phyloP scores from a whole-genome alignment of 2,888 invertebrate species.

The Apodemia duryi region DNA sequence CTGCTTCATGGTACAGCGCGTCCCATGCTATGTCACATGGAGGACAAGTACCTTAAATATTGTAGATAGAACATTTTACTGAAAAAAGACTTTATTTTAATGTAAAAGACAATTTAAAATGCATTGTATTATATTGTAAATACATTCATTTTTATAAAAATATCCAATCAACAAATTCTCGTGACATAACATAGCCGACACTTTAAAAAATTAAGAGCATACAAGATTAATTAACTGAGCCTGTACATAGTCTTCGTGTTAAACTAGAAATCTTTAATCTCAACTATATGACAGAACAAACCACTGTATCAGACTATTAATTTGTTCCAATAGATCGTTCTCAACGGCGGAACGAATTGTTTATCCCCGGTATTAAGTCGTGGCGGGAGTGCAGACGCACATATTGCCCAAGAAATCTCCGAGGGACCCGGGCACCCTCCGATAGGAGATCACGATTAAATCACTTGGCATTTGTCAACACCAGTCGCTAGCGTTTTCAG shows the following conservation, averaged over 20 bases:
- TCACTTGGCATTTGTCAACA: slow-evolving; percentile 57
- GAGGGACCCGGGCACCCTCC: slow-evolving; percentile 41
- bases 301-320: slow-evolving; percentile 48
- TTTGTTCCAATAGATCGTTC: slow-evolving; percentile 55
- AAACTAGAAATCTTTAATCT: slow-evolving; percentile 1
- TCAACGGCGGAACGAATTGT: slow-evolving; percentile 60
- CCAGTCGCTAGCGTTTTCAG: slow-evolving; percentile 21
- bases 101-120: no score
- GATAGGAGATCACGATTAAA: slow-evolving; percentile 58
- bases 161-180: no score
- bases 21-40: no score
- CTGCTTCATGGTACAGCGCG: no score
- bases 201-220: no score
- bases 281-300: background rate
- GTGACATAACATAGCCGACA: no score
- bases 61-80: no score
- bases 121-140: no score
- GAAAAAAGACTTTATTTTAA: no score
- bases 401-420: slow-evolving; percentile 52
- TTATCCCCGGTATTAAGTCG: slow-evolving; percentile 63
- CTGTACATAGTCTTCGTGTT: background rate
- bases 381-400: slow-evolving; percentile 56
- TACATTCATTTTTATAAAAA: no score
- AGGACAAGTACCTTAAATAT: no score
- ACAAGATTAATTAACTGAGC: no score